Evolutionary conservation across 2,797 vertebrate species (phyloP).

Genomic region (Ptychadena robeensis): DNA sequence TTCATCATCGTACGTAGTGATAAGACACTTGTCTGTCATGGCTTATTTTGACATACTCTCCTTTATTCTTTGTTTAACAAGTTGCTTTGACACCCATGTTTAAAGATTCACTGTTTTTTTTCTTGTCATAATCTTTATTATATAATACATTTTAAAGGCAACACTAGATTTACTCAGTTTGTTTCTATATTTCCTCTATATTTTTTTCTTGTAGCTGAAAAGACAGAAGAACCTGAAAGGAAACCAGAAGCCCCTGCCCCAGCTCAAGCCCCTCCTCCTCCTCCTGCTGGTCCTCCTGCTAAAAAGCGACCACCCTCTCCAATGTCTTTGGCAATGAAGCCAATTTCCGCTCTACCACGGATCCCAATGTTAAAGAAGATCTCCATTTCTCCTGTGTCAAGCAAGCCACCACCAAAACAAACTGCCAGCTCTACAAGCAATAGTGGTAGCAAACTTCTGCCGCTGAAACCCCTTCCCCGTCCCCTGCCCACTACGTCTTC

Average conservation of each 20-base stretch:
- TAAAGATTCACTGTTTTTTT: too few species aligned
- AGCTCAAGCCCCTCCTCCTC: neutral
- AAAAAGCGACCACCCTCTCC: constrained; percentile 69
- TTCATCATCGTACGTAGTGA: too few species aligned
- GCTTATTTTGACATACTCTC: too few species aligned
- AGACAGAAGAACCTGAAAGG: constrained; percentile 70
- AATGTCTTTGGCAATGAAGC: constrained; percentile 65
- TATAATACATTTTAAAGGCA: neutral
- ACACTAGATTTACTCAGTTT: neutral
- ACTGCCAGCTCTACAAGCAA: constrained; percentile 65
- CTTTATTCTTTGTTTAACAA: too few species aligned
- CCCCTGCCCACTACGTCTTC: constrained; percentile 56
- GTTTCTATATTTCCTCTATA: constrained; percentile 22
- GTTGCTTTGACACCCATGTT: too few species aligned
- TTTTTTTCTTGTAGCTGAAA: constrained; percentile 73
- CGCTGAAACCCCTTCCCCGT: constrained; percentile 67
- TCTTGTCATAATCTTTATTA: too few species aligned
- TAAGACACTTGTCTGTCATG: too few species aligned
- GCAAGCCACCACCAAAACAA: constrained; percentile 71
- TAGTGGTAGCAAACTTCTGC: constrained; percentile 65
- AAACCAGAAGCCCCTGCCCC: neutral
- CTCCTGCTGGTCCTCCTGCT: constrained; percentile 6
- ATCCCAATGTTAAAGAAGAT: constrained; percentile 77
- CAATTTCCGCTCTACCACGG: constrained; percentile 65
- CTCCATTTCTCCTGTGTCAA: constrained; percentile 62